Base-by-base conservation (phyloP, 1,140 invertebrate genomes). In the Philaenus spumarius region DNA sequence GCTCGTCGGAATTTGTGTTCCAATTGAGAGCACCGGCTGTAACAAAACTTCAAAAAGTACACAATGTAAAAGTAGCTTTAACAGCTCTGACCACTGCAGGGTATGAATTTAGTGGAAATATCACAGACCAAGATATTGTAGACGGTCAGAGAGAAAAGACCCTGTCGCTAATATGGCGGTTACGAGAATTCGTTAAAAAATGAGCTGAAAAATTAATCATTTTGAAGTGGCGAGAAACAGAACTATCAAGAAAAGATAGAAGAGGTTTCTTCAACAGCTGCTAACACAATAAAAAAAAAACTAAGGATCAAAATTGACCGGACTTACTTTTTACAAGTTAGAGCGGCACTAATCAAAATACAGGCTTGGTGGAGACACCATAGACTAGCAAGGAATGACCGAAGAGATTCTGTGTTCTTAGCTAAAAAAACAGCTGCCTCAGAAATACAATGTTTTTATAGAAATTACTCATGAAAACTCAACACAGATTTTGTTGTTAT, bases 101-200 rank as follows among this genome's bases (percentile, higher is more conserved):
- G 24, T 85, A 81, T 63, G 64, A 73, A 14, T 78, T 87, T 4
- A 67, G 73, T 9, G 78, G 78, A 1, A 80, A 87, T 39, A 88
- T 94, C 6, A 76, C 77, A 4, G 75, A 87, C 0, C 81, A 82
- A 45, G 87, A 90, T 69, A 85, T 95, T 54, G 90, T 86, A 0
- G 86, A 93, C 68, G 93, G 93, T 0, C 87, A 95, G 69, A 76
- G 85, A 46, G 90, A 95, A 65, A 93, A 93, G 69, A 95, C 90
- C 0, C 68, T 95, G 2, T 87, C 84, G 0, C 77, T 95, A 15
- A 72, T 95, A 0, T 95, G 92, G 92, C 86, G 90, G 68, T 80
- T 96, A 1, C 90, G 53, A 12, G 17, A 52, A 17, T 46, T 58
- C 12, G 46, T 50, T 11, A 51, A 57, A 20, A 45, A 60, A n/a